These are phyloP conservation scores for Stichopus chloronotus DNA, from an alignment of 35 echinoderm and acorn worm genomes.

Conservation along the genomic window DNA sequence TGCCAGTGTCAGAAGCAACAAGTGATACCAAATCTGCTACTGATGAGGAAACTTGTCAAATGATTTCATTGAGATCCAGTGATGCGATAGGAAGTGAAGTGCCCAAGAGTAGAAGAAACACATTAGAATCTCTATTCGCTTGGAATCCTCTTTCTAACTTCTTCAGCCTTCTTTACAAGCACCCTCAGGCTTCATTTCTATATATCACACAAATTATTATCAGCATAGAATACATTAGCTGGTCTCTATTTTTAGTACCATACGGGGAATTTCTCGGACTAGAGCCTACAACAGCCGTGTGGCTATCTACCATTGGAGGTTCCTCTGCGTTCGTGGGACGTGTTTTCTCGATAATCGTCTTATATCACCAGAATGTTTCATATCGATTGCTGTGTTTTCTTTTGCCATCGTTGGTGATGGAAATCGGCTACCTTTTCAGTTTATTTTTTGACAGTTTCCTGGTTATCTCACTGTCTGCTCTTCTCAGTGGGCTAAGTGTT, in stretches of 20 bases:
- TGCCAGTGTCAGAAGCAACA: not conserved
- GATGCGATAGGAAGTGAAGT: not conserved
- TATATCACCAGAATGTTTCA: not conserved
- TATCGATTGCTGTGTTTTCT: not conserved
- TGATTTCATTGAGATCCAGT: no score
- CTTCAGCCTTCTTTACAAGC: not conserved
- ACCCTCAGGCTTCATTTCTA: not conserved
- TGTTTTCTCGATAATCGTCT: not conserved
- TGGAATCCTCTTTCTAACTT: no score
- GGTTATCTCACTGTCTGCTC: not conserved
- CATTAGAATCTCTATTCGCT: no score
- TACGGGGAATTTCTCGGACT: slow-evolving; percentile 20
- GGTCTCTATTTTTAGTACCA: slow-evolving; percentile 11
- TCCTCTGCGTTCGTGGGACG: not conserved
- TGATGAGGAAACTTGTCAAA: no score
- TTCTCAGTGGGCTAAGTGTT: not conserved
- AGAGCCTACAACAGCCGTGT: slow-evolving; percentile 19
- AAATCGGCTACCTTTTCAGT: not conserved
- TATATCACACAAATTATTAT: not conserved
- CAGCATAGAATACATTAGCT: not conserved
- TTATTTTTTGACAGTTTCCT: not conserved
- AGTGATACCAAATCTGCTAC: no score
- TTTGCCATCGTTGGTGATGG: not conserved
- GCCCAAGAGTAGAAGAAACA: not conserved
- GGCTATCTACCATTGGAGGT: slow-evolving; percentile 5